A percentile compares a stretch with the other conserved stretches of the same genome.
Conservation (phyloP, 2,888 invertebrate species). For the Cerceris ruficornis region DNA sequence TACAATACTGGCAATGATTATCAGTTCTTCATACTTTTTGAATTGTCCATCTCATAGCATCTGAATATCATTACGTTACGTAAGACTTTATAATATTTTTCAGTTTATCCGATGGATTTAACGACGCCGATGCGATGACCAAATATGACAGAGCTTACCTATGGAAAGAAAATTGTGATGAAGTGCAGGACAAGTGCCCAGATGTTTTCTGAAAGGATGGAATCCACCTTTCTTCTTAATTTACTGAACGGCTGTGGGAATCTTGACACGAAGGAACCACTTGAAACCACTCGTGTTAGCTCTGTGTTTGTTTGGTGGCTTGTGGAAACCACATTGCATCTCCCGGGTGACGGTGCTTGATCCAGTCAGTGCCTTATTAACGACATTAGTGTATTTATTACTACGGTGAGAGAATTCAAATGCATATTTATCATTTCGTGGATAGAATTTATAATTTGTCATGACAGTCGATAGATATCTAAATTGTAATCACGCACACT, state of each 20-base stretch:
- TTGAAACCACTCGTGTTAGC: conserved; percentile 23
- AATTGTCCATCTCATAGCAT: too few relatives aligned
- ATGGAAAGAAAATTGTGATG: conserved; percentile 80
- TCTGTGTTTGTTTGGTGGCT: neutral
- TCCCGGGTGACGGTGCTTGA: neutral
- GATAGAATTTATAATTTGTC: too few relatives aligned
- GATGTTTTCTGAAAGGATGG: conserved; percentile 51
- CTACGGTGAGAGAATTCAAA: too few relatives aligned
- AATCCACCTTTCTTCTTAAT: conserved; percentile 39
- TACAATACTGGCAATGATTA: too few relatives aligned
- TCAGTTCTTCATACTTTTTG: too few relatives aligned
- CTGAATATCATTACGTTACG: too few relatives aligned
- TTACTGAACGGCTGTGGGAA: conserved; percentile 6
- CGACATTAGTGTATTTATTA: neutral
- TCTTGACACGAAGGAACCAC: neutral
- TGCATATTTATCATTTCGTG: too few relatives aligned
- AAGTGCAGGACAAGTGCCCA: conserved; percentile 82
- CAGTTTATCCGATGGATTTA: conserved; percentile 83
- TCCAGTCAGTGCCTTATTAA: neutral
- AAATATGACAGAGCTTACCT: conserved; percentile 83
- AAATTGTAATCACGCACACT: too few relatives aligned
- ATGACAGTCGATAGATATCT: too few relatives aligned
- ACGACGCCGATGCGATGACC: conserved; percentile 80
- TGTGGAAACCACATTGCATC: conserved; percentile 9
- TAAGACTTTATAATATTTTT: neutral